Base-by-base conservation (phyloP, 2,888 invertebrate genomes). In the Sericinus montela region DNA sequence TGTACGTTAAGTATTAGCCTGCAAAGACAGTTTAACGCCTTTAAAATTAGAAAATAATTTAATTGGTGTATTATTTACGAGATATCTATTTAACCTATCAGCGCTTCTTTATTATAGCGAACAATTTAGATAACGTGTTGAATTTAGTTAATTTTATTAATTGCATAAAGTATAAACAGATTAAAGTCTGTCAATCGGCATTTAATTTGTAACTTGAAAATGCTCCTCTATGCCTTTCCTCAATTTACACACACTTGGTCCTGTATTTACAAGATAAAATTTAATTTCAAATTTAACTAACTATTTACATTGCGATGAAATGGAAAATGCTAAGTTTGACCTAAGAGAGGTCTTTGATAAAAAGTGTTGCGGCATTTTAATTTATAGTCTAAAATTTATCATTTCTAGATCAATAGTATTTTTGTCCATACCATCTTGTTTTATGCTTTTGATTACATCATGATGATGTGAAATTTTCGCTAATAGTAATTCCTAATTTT, bases 241-340 rank as follows among this genome's bases (percentile, higher is more conserved):
- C 56, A 63, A 67, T 70, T 66, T 60, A 60, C 72, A 74, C 72
- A 74, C 75, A 72, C 69, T 83, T 81, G 82, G 80, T 84, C 83
- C 79, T 78, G 74, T 85, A 86, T 86, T 76, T 86, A 86, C 85
- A 85, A 67, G 69, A 70, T 70, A 74, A 62, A 76, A 69, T 52
- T 50, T 52, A 43, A 61, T 60, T 75, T 72, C 53, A 72, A 80
- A 80, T 80, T 82, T 83, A 85, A 74, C 86, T 87, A 87, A 57
- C 61, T 85, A 86, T 86, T 65, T 86, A 86, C 86, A 80, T 50
- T 37, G 54, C 57, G 60, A 56, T 51, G 57, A 49, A 38, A 39
- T 43, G 9, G 34, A 39, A 44, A 44, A 39, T 35, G 48, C 43
- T 15, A 44, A 34, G 44, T 44, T 44, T 32, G 15, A 43, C 42